Conservation (phyloP, 2,113 vertebrate species). For the Boleophthalmus pectinirostris region DNA sequence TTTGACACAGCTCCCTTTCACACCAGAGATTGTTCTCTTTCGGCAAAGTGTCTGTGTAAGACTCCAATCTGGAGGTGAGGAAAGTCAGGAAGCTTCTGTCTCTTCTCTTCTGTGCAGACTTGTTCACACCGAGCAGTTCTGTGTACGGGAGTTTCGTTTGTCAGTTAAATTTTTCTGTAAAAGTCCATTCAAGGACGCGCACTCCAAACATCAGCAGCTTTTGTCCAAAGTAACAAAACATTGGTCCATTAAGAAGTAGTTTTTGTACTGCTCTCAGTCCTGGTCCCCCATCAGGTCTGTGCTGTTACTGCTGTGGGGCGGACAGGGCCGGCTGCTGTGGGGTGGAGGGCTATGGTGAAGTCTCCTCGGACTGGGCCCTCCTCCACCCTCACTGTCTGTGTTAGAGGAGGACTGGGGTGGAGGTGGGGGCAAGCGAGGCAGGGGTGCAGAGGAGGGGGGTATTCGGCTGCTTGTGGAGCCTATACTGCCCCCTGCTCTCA, state of each 20-base stretch:
- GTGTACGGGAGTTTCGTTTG: conserved; percentile 20
- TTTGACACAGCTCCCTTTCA: conserved; percentile 40
- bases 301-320: conserved; percentile 84
- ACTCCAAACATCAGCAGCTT: conserved; percentile 10
- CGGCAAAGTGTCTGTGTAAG: conserved; percentile 33
- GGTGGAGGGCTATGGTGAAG: conserved; percentile 82
- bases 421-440: conserved; percentile 66
- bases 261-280: conserved; percentile 57
- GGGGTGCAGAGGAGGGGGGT: conserved; percentile 78
- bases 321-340: conserved; percentile 71
- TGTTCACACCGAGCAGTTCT: conserved; percentile 33
- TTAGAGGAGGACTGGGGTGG: conserved; percentile 74
- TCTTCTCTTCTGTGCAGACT: conserved; percentile 29
- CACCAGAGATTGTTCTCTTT: conserved; percentile 28
- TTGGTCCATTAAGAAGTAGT: conserved; percentile 40
- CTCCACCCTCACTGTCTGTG: conserved; percentile 79
- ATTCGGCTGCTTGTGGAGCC: conserved; percentile 71
- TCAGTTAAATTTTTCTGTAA: conserved; percentile 1
- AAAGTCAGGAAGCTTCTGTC: conserved; percentile 22
- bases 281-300: conserved; percentile 74
- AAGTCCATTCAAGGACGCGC: conserved; percentile 1
- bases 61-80: conserved; percentile 26
- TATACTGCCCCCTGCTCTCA: conserved; percentile 77
- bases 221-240: conserved; percentile 23
- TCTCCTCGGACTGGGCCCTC: conserved; percentile 81